Evolutionary conservation across 2,888 invertebrate genomes (phyloP), one percentile per base, ranked within the genome.

Genomic region (Elmis aenea): DNA sequence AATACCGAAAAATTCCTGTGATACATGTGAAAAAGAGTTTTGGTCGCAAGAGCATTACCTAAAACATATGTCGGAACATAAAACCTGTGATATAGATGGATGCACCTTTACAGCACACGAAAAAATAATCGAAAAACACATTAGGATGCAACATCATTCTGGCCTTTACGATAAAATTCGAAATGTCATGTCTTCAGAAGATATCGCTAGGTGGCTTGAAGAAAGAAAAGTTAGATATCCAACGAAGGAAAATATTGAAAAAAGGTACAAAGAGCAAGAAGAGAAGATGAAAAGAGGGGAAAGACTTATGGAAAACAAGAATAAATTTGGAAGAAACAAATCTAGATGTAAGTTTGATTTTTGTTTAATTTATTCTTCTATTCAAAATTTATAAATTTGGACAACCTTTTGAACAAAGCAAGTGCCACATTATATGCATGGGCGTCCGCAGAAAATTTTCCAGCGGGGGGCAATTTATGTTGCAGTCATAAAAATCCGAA

Each of bases 21-120:
- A 87, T 58, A 75, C 81, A n/a, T 94, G 93, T 66, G 88, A 90
- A 54, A 74, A 83, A 59, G 78, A 81, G 6, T 87, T 89, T 62
- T 66, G 70, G 32, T 73, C 74, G 0, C 56, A 70, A 32, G 72
- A 75, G 13, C 69, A 76, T 38, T 75, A 84, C 37, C 67, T 76
- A 27, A 72, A 73, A 27, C 93, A 94, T 63, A 69, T 77, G 46
- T 67, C 70, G n/a, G 77, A 82, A 53, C 93, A 94, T 67, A 75
- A 77, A 65, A 74, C 75, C 63, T 94, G 93, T 60, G 83, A 81
- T 30, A 76, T 85, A 31, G 86, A 86, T 53, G 85, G 84, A 8
- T 94, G 93, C 59, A 74, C 72, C 18, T 90, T 87, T 68, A 71
- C 79, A 38, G 90, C 87, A 2, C 85, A 87, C 61, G 78, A 83